Base-by-base conservation (phyloP, 2,888 invertebrate genomes). In the Holacanthella duospinosa region DNA sequence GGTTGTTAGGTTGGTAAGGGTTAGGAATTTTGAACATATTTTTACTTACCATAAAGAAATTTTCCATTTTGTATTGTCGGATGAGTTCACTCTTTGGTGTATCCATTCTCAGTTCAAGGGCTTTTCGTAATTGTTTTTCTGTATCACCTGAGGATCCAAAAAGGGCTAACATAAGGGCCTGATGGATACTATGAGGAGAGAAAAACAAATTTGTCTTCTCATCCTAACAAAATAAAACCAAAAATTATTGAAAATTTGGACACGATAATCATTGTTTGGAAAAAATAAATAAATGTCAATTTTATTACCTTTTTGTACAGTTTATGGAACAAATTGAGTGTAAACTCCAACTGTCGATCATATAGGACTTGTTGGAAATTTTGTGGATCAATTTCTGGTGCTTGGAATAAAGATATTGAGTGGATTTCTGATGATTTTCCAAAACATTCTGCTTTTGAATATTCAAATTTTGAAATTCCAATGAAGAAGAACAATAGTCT, bases 181-280 rank as follows among this genome's bases (percentile, higher is more conserved):
- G 87, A 75, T 89, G 87, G 19, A 91, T 85, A 70, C 90, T 91
- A 79, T 88, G 87, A 0, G 92, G 92, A 4, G 92, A 92, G 77
- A 89, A 90, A 80, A 93, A 90, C 48, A 92, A 79, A 76, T 91
- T 92, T 2, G 66, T 62, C 57, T 65, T 66, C 58, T 70, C 70
- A 9, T 66, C 68, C 68, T 71, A 55, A 28, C 63, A 43, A 6
- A 64, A 1, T 53, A 61, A 53, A 60, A 60, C 36, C 16, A 1
- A 56, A 48, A 12, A 29, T 55, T 48, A 43, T 16, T 57, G 36
- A 36, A 36, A n/a, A n/a, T n/a, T n/a, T n/a, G n/a, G n/a, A 16
- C 16, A 36, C 6, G 36, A 12, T 36, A 36, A 36, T 12, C 36
- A 6, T 16, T 16, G 36, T 36, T 6, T 12, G 16, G 36, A 36